These are phyloP conservation scores for Adelges cooleyi DNA, from an alignment of 1,140 invertebrate genomes.

Conservation along the genomic window DNA sequence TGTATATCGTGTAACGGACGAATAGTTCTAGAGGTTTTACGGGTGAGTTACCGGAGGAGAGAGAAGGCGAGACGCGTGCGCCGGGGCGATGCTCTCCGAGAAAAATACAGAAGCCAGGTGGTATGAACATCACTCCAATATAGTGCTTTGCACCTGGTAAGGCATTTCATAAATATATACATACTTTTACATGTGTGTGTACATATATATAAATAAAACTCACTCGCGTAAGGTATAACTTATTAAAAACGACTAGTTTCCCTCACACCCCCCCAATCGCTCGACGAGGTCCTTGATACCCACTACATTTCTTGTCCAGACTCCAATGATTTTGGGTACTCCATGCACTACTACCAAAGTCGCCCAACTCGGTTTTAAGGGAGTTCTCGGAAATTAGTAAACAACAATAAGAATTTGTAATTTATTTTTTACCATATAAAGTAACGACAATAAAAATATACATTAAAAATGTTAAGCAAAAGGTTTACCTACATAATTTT, in stretches of 20 bases:
- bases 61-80: background rate
- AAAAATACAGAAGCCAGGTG: constrained; percentile 24
- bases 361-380: constrained; percentile 8
- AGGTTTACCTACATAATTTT: too few species aligned
- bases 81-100: constrained; percentile 3
- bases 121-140: constrained; percentile 15
- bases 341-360: constrained; percentile 23
- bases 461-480: background rate
- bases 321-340: constrained; percentile 23
- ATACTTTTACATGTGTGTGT: too few species aligned
- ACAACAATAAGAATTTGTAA: background rate
- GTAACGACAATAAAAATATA: background rate
- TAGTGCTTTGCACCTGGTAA: constrained; percentile 22
- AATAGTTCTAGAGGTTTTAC: constrained; percentile 26
- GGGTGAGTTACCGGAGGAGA: constrained; percentile 25
- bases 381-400: constrained; percentile 1
- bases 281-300: constrained; percentile 5
- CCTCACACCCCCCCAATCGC: background rate
- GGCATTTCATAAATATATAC: background rate
- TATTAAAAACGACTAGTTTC: constrained; percentile 15
- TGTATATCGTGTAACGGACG: constrained; percentile 23
- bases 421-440: background rate
- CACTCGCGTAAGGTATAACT: constrained; percentile 14
- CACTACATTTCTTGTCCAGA: background rate
- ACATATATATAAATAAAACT: too few species aligned